phyloP scores from a whole-genome alignment of 2,797 vertebrate species.

The Coreius guichenoti region DNA sequence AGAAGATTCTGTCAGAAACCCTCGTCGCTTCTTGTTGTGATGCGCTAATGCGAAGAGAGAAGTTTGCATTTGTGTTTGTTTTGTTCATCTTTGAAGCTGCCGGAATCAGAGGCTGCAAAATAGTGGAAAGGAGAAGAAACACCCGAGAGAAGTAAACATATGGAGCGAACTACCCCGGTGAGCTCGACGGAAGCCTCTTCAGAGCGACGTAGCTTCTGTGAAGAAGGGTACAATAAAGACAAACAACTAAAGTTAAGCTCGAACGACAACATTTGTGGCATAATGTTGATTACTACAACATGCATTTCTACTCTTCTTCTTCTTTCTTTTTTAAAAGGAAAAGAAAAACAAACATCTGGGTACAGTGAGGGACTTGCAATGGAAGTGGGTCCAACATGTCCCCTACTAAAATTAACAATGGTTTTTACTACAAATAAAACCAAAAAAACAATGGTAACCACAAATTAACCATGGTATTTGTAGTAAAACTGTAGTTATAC shows the following conservation, averaged over 20 bases:
- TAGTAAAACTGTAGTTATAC: background rate
- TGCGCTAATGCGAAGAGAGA: conserved; percentile 54
- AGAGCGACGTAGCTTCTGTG: conserved; percentile 3
- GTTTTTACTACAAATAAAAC: background rate
- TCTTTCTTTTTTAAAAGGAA: background rate
- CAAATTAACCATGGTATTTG: background rate
- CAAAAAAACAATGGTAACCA: background rate
- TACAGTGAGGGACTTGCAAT: background rate
- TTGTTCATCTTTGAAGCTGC: conserved; percentile 40
- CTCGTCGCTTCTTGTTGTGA: conserved; percentile 51
- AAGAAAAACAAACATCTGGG: background rate
- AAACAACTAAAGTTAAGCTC: background rate
- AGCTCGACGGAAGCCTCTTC: conserved; percentile 34
- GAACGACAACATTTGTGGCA: background rate
- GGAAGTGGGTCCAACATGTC: background rate
- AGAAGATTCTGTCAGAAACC: conserved; percentile 50
- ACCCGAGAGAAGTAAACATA: conserved; percentile 36
- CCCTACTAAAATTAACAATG: background rate
- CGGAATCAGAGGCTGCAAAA: conserved; percentile 39
- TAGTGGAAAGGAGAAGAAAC: conserved; percentile 39
- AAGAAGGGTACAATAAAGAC: conserved; percentile 11
- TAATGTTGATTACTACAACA: background rate
- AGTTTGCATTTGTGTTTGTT: conserved; percentile 47
- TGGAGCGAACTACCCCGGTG: conserved; percentile 45
- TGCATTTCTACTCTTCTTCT: background rate